These are phyloP conservation scores for Orius insidiosus DNA, from an alignment of 1,140 invertebrate genomes.

Conservation along the genomic window DNA sequence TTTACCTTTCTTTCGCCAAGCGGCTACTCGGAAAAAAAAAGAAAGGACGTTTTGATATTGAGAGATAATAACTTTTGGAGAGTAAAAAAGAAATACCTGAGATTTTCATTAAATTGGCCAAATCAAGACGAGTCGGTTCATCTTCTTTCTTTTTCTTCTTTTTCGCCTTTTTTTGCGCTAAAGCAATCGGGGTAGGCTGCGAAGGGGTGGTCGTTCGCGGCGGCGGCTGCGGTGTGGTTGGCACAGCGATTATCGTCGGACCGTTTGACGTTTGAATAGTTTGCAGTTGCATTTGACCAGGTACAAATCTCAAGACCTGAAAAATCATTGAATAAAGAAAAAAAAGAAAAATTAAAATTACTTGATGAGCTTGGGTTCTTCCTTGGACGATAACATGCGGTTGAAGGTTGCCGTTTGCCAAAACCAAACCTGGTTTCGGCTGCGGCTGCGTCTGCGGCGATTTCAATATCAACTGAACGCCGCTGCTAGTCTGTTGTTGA, in stretches of 20 bases:
- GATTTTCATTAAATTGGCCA: slow-evolving; percentile 37
- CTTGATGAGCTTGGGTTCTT: slow-evolving; percentile 18
- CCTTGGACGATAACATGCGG: slow-evolving; percentile 16
- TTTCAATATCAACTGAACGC: slow-evolving; percentile 26
- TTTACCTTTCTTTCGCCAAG: slow-evolving; percentile 15
- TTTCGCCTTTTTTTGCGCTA: slow-evolving; percentile 24
- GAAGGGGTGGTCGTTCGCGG: slow-evolving; percentile 11
- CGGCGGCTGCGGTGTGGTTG: slow-evolving; percentile 12
- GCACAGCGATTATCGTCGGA: slow-evolving; percentile 29
- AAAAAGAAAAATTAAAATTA: slow-evolving; percentile 1
- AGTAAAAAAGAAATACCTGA: slow-evolving; percentile 25
- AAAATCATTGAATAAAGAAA: slow-evolving; percentile 4
- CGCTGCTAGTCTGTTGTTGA: slow-evolving; percentile 25
- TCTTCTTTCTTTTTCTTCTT: slow-evolving; percentile 35
- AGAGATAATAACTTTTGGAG: neutral
- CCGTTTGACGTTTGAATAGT: slow-evolving; percentile 32
- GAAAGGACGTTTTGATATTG: neutral
- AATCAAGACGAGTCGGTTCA: slow-evolving; percentile 28
- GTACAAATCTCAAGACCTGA: slow-evolving; percentile 23
- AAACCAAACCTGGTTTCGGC: slow-evolving; percentile 15
- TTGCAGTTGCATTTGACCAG: slow-evolving; percentile 29
- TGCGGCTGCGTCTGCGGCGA: slow-evolving; percentile 22
- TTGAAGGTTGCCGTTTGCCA: slow-evolving; percentile 15
- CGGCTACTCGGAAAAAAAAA: slow-evolving; percentile 12
- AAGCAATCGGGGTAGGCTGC: slow-evolving; percentile 28